Percentiles rank a stretch among this genome's conserved stretches.
phyloP scores from a whole-genome alignment of 2,113 vertebrate genomes.

The western clawed frog (Xenopus tropicalis) region UCB_Xtro_10.0 CM004447.2:54600001-54600500 shows the following conservation, averaged over 20 bases:
- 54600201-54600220: slow-evolving; percentile 18
- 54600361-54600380: slow-evolving; percentile 1
- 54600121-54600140: slow-evolving; percentile 33
- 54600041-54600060: slow-evolving; percentile 17
- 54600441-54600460: too few relatives aligned
- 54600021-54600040: slow-evolving; percentile 32
- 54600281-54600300: slow-evolving; percentile 19
- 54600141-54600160: slow-evolving; percentile 34
- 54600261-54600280: slow-evolving; percentile 36
- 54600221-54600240: slow-evolving; percentile 33
- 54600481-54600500: too few relatives aligned
- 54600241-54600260: slow-evolving; percentile 32
- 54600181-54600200: slow-evolving; percentile 45
- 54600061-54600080: slow-evolving; percentile 28
- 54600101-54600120: slow-evolving; percentile 23
- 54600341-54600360: too few relatives aligned
- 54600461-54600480: too few relatives aligned
- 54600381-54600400: neutral
- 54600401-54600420: neutral
- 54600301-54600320: slow-evolving; percentile 9
- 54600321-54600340: neutral
- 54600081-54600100: slow-evolving; percentile 22
- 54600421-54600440: too few relatives aligned
- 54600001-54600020: slow-evolving; percentile 35
- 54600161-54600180: slow-evolving; percentile 25